Conservation (phyloP, 2,888 invertebrate species). For the Zygaena filipendulae region DNA sequence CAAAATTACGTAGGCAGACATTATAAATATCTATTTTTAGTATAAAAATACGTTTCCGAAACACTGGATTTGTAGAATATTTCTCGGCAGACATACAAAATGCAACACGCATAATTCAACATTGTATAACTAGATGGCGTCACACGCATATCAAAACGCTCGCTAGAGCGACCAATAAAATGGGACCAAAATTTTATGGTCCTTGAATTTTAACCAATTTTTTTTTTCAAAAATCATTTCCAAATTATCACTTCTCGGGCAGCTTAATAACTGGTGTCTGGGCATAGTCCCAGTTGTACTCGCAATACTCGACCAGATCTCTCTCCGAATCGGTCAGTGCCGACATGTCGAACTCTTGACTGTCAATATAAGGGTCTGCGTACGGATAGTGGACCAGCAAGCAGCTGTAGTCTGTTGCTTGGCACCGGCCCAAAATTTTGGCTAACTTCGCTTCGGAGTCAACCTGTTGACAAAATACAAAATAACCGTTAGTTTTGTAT, state of each 20-base stretch:
- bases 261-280: conserved; percentile 74
- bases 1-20: too few relatives aligned
- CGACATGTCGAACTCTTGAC: conserved; percentile 48
- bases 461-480: conserved; percentile 55
- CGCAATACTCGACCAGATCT: conserved; percentile 74
- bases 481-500: conserved; percentile 10
- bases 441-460: conserved; percentile 65
- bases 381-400: conserved; percentile 65
- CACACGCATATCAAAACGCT: too few relatives aligned
- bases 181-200: too few relatives aligned
- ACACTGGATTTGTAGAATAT: too few relatives aligned
- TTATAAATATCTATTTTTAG: too few relatives aligned
- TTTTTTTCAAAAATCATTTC: conserved; percentile 15
- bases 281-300: conserved; percentile 71
- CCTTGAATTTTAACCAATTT: too few relatives aligned
- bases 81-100: too few relatives aligned
- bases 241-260: conserved; percentile 74
- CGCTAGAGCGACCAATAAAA: too few relatives aligned
- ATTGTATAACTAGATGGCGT: too few relatives aligned
- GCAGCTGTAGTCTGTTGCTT: conserved; percentile 62
- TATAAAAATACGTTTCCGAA: too few relatives aligned
- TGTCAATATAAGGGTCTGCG: conserved; percentile 54
- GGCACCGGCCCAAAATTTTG: conserved; percentile 52
- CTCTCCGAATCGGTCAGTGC: conserved; percentile 70
- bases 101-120: too few relatives aligned